Conservation (phyloP, 2,888 invertebrate genomes). For the Cheilosia pagana region DNA sequence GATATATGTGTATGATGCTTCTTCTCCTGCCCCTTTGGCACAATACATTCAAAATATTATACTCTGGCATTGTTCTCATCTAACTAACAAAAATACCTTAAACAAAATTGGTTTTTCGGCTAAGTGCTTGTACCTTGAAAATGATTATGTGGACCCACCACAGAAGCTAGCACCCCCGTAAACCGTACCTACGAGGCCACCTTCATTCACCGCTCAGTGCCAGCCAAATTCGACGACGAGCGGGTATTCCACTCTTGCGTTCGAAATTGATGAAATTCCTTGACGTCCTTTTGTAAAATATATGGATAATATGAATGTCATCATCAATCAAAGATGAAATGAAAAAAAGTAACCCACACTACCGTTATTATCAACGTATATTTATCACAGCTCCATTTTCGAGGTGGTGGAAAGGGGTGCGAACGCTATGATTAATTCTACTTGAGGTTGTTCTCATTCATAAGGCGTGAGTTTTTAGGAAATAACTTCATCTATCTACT, state of each 20-base stretch:
- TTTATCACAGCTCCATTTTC: conserved; percentile 53
- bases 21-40: not conserved
- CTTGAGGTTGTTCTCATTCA: conserved; percentile 70
- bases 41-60: conserved; percentile 4
- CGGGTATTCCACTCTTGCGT: conserved; percentile 25
- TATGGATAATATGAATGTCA: conserved; percentile 73
- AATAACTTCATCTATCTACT: conserved; percentile 74
- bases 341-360: conserved; percentile 50
- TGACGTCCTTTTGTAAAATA: conserved; percentile 67
- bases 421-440: conserved; percentile 67
- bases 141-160: conserved; percentile 42
- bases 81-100: conserved; percentile 48
- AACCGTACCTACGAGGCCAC: not conserved
- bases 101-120: conserved; percentile 43
- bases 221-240: conserved; percentile 52
- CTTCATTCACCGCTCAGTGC: conserved; percentile 16
- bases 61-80: conserved; percentile 26
- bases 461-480: conserved; percentile 69
- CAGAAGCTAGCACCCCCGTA: not conserved
- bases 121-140: conserved; percentile 49
- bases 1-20: conserved; percentile 10
- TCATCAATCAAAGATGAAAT: conserved; percentile 73
- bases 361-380: conserved; percentile 49
- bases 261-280: conserved; percentile 69
- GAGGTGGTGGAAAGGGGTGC: conserved; percentile 31